Percentiles rank a stretch among this genome's conserved stretches.
Evolutionary conservation across 2,888 invertebrate species (phyloP).

Genomic region (Cyaniris semiargus): DNA sequence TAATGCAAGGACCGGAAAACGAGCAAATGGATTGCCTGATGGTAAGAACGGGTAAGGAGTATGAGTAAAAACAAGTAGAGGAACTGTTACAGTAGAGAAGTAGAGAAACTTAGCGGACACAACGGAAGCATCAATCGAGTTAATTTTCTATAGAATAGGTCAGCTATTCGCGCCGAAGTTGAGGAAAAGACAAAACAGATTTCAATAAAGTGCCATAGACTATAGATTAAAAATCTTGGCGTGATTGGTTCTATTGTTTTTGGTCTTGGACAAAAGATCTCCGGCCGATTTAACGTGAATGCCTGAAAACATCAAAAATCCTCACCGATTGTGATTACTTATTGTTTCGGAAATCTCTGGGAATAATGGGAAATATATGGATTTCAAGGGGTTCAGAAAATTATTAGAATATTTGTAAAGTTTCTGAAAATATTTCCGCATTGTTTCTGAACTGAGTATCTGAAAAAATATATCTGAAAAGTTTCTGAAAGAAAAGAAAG

Average conservation of each 20-base stretch:
- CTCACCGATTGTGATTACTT: slow-evolving; percentile 60
- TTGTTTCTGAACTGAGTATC: not conserved
- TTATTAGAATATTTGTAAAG: not conserved
- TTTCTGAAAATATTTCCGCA: not conserved
- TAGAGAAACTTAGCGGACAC: not conserved
- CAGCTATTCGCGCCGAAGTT: not conserved
- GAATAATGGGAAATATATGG: slow-evolving; percentile 40
- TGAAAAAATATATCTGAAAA: not conserved
- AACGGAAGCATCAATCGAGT: not conserved
- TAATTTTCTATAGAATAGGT: not conserved
- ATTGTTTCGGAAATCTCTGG: slow-evolving; percentile 50
- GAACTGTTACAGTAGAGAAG: not conserved
- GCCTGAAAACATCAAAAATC: slow-evolving; percentile 66
- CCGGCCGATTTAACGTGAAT: slow-evolving; percentile 74
- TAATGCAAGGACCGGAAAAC: not conserved
- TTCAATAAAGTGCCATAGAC: slow-evolving; percentile 13
- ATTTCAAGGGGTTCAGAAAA: slow-evolving; percentile 42
- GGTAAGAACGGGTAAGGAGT: not conserved
- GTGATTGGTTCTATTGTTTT: slow-evolving; percentile 70
- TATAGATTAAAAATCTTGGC: slow-evolving; percentile 43
- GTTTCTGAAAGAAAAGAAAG: not conserved
- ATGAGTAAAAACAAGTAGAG: not conserved
- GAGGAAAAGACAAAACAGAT: slow-evolving; percentile 22
- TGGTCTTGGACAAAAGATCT: slow-evolving; percentile 64
- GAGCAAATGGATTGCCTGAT: not conserved